Evolutionary conservation across 2,797 vertebrate species (phyloP), one percentile per base, ranked within the genome.

Genomic region (Coregonus ussuriensis): DNA sequence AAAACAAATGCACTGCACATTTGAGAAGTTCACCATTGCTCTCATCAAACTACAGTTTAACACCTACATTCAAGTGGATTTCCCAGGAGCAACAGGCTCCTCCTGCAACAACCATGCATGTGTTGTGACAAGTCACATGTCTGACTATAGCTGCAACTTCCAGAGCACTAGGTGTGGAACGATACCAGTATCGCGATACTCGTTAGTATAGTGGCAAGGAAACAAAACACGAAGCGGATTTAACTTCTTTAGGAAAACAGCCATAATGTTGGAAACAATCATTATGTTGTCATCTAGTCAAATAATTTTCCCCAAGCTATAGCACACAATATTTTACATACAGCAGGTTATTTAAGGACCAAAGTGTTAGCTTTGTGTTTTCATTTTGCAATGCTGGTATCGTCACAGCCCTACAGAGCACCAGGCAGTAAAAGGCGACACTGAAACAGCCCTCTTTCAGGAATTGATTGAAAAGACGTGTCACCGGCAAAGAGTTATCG

Each of bases 41-140:
- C 18, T 59, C 1, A 6, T 21, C 6, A 1, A 59, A 59, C 16
- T 59, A 59, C n/a, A 18, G 54, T 59, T 15, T 14, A 18, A 54
- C 14, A 54, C 18, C 53, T 4, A 54, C 7, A 18, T 29, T 13
- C 29, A 66, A 66, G 25, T 66, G 13, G 25, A 66, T 66, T 33
- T 31, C 21, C 1, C 29, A 33, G 56, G 4, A 66, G 52, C n/a
- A 35, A 62, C 72, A 16, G 62, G n/a, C 7, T 74, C 15, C 68
- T 47, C 9, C 31, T 68, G 5, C 21, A 33, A 70, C 66, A 31
- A 35, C 16, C 52, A 29, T 9, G 15, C n/a, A 63, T 67, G 63
- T 75, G 47, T 53, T 72, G 56, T 59, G 15, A 72, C 15, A 67
- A 56, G 71, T 72, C 52, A 72, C 29, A 56, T 25, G 25, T 56